Evolutionary conservation across 1,140 invertebrate species (phyloP), one percentile per base, ranked within the genome.

Genomic region (Macrotrachela quadricornifera): DNA sequence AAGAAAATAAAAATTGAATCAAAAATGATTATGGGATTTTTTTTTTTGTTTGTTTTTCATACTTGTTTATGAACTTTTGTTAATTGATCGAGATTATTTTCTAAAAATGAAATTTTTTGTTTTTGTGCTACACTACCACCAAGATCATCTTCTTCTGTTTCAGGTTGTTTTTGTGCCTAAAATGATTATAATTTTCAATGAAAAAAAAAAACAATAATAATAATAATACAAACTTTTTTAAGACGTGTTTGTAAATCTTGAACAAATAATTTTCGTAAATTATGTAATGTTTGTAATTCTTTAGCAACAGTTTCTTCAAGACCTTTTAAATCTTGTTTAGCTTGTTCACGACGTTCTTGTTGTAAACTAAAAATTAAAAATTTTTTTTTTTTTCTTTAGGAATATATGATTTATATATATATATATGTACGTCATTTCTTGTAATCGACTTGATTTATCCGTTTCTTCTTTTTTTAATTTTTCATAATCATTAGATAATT

Each of bases 11-110:
- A n/a, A n/a, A n/a, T n/a, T n/a, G n/a, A n/a, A n/a, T n/a, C n/a
- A n/a, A n/a, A n/a, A n/a, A n/a, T n/a, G n/a, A n/a, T n/a, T n/a
- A n/a, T n/a, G n/a, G n/a, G n/a, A n/a, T n/a, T n/a, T n/a, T n/a
- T n/a, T n/a, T n/a, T n/a, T n/a, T n/a, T n/a, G n/a, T n/a, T n/a
- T n/a, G 2, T 2, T 30, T 4, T 30, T 8, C 8, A 4, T 30
- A 30, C 21, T 67, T 79, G 77, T 61, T 79, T 79, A 65, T 79
- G 76, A 39, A 80, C 78, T 76, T 96, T 96, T 49, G 92, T 99
- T 51, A 99, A 72, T 71, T 97, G 91, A 71, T 99, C 92, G 57
- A 99, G 74, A 71, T 99, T 99, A 70, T 94, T 97, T 72, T 99
- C 92, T 59, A 99, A 75, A 78, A 97, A 99, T 57, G 83, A 85